Percentiles rank a stretch among this genome's conserved stretches.
Conservation (phyloP, 2,797 vertebrate species). For the Philypnodon macrostomus region DNA sequence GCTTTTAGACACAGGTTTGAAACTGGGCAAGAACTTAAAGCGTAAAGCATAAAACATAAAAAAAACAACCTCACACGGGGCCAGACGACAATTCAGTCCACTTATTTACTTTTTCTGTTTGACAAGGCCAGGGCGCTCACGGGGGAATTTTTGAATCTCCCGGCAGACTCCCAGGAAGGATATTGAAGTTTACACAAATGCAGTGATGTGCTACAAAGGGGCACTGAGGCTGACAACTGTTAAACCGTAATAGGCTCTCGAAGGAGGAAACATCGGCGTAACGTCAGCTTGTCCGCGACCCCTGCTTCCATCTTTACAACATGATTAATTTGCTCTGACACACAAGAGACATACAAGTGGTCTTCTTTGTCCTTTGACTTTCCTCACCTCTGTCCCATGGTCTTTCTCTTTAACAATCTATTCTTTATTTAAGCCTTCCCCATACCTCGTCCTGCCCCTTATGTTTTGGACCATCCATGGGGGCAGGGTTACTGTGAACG, state of each 20-base stretch:
- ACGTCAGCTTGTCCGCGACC: constrained; percentile 14
- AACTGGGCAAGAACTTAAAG: constrained; percentile 38
- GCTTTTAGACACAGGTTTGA: constrained; percentile 20
- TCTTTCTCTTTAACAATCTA: constrained; percentile 9
- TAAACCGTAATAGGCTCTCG: constrained; percentile 12
- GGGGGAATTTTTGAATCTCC: constrained; percentile 14
- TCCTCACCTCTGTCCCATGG: constrained; percentile 16
- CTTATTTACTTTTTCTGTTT: constrained; percentile 46
- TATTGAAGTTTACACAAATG: constrained; percentile 18
- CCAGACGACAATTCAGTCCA: constrained; percentile 37
- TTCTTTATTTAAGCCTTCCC: background rate
- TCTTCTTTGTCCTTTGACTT: constrained; percentile 14
- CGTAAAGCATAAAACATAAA: constrained; percentile 37
- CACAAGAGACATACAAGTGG: constrained; percentile 11
- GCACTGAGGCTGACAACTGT: constrained; percentile 8
- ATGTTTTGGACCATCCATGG: constrained; percentile 57
- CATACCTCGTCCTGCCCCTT: constrained; percentile 7
- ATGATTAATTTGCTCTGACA: constrained; percentile 38
- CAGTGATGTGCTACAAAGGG: constrained; percentile 2
- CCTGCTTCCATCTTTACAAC: constrained; percentile 28
- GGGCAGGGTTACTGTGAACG: constrained; percentile 42
- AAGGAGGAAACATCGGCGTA: constrained; percentile 18
- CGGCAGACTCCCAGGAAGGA: constrained; percentile 5
- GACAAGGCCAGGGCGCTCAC: constrained; percentile 16
- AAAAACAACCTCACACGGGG: constrained; percentile 31